phyloP scores from a whole-genome alignment of 2,797 vertebrate genomes.

The Semotilus atromaculatus region DNA sequence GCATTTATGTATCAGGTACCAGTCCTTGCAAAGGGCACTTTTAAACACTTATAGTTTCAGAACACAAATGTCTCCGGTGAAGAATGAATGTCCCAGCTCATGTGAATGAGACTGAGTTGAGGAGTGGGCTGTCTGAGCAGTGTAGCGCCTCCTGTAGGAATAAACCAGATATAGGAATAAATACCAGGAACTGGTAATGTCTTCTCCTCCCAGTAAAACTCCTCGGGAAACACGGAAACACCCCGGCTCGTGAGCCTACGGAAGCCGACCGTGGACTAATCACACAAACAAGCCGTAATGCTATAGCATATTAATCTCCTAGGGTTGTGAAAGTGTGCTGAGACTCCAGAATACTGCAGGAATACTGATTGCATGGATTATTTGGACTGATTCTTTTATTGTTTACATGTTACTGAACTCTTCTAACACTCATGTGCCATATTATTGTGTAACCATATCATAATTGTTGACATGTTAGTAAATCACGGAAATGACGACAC shows the following conservation, averaged over 20 bases:
- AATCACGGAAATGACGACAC: not conserved
- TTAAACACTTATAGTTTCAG: not conserved
- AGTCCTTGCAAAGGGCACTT: not conserved
- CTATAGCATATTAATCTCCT: too few species aligned
- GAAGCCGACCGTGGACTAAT: not conserved
- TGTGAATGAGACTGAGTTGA: not conserved
- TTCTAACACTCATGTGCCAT: too few species aligned
- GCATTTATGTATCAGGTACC: not conserved
- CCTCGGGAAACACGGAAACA: not conserved
- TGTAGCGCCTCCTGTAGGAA: conserved; percentile 3
- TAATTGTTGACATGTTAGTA: not conserved
- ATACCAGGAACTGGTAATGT: rapidly evolving
- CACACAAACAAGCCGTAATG: too few species aligned
- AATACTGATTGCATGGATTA: not conserved
- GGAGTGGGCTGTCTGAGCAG: not conserved
- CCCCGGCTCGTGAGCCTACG: not conserved
- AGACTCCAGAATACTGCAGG: not conserved
- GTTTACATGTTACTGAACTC: not conserved
- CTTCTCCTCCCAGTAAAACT: not conserved
- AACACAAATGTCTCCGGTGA: not conserved
- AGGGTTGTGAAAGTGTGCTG: not conserved
- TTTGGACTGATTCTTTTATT: too few species aligned
- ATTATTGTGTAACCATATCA: not conserved
- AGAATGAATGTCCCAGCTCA: not conserved
- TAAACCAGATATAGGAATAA: too few species aligned